Base-by-base conservation (phyloP, 2,888 invertebrate genomes). In the Caenorhabditis uteleia region DNA sequence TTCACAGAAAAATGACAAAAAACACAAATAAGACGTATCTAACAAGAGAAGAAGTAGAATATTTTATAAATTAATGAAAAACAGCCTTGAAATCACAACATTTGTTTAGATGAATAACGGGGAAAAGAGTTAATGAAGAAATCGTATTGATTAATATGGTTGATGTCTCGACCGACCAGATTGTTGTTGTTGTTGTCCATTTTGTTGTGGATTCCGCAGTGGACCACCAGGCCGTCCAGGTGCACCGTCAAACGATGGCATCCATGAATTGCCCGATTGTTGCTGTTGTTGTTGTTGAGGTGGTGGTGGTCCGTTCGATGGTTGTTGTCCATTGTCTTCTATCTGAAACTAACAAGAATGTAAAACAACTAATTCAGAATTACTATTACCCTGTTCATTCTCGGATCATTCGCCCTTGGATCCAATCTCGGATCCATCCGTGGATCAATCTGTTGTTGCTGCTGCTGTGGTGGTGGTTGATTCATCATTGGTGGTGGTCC, bases 231-330 rank as follows among this genome's bases (percentile, higher is more conserved):
- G n/a, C n/a, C n/a, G n/a, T n/a, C n/a, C n/a, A n/a, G 44, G 50
- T 20, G 20, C 39, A 12, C 38, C 53, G 10, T 62, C 55, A 18
- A 62, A 62, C 26, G 40, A 56, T 25, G 62, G 62, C 62, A 62
- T 62, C 62, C 62, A 62, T n/a, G 38, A 40, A 12, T 31, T 36
- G 12, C 26, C n/a, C 5, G 18, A 26, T 27, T 23, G 25, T n/a
- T 44, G 55, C n/a, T n/a, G n/a, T n/a, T n/a, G n/a, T n/a, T n/a
- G n/a, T n/a, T n/a, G n/a, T n/a, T n/a, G n/a, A n/a, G n/a, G n/a
- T n/a, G n/a, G n/a, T n/a, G 25, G 33, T 25, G 25, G 54, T 39
- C 27, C 25, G 16, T 43, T 42, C 7, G 4, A 3, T 7, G 33
- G 34, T 7, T 40, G 38, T 14, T 26, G 25, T 31, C 46, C 39